Percentiles rank a stretch among this genome's conserved stretches.
Conservation (phyloP, 2,888 invertebrate genomes). For the Phorcus lineatus region DNA sequence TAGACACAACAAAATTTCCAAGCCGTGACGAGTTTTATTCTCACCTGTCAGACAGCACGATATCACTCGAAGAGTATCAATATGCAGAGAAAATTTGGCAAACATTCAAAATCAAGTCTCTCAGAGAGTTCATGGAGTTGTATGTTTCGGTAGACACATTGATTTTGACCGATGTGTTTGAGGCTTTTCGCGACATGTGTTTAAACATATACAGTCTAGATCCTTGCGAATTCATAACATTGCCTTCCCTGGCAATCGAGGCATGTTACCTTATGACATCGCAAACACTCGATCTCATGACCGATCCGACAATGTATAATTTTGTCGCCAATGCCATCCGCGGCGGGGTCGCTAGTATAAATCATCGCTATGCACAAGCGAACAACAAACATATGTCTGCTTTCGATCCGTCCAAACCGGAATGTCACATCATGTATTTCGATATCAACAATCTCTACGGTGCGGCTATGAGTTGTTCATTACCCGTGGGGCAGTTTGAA, state of each 20-base stretch:
- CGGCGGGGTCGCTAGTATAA: background rate
- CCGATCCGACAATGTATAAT: background rate
- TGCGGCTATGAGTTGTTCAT: background rate
- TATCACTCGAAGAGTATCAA: background rate
- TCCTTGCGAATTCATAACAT: background rate
- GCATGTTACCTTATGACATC: background rate
- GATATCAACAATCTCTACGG: background rate
- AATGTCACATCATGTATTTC: background rate
- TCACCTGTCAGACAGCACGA: background rate
- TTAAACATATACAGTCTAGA: background rate
- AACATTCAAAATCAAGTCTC: background rate
- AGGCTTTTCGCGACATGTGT: background rate
- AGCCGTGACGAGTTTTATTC: background rate
- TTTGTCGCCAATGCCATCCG: background rate
- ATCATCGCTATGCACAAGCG: background rate
- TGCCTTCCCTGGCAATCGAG: background rate
- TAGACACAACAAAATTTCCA: background rate
- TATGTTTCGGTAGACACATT: background rate
- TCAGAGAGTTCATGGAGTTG: background rate
- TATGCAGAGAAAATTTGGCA: background rate
- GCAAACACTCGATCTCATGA: background rate
- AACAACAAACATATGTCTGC: background rate
- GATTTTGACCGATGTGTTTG: background rate
- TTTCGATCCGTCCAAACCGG: background rate
- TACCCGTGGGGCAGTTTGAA: background rate